phyloP scores from a whole-genome alignment of 1,140 invertebrate genomes.

The Piezodorus guildinii region DNA sequence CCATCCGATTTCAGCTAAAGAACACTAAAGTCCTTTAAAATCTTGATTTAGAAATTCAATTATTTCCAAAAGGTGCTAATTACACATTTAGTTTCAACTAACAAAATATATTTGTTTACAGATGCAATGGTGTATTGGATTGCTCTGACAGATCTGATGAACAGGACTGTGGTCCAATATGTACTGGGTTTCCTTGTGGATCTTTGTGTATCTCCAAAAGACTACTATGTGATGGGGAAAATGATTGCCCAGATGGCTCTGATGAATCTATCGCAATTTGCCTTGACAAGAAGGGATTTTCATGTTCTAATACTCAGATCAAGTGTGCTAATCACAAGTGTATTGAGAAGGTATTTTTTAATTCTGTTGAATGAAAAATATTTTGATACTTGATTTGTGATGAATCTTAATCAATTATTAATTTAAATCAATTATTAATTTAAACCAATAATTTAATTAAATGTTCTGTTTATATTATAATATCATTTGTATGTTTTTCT shows the following conservation, averaged over 20 bases:
- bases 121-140: conserved; percentile 51
- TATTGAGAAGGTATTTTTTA: conserved; percentile 34
- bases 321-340: conserved; percentile 45
- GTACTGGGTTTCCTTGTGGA: not conserved
- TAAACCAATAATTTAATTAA: not conserved
- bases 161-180: conserved; percentile 26
- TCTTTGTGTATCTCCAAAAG: conserved; percentile 32
- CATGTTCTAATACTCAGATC: conserved; percentile 33
- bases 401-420: no score
- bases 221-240: conserved; percentile 61
- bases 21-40: no score
- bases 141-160: conserved; percentile 54
- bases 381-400: not conserved
- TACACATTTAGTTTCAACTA: no score
- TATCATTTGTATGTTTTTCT: not conserved
- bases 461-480: not conserved
- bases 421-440: not conserved
- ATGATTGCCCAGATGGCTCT: conserved; percentile 48
- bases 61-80: no score
- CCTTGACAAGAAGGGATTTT: conserved; percentile 18
- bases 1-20: no score
- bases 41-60: no score
- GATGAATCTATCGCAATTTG: conserved; percentile 37
- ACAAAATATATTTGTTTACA: no score
- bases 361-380: not conserved